Conservation (phyloP, 2,797 vertebrate genomes). For the Sebastes baramenuke region DNA sequence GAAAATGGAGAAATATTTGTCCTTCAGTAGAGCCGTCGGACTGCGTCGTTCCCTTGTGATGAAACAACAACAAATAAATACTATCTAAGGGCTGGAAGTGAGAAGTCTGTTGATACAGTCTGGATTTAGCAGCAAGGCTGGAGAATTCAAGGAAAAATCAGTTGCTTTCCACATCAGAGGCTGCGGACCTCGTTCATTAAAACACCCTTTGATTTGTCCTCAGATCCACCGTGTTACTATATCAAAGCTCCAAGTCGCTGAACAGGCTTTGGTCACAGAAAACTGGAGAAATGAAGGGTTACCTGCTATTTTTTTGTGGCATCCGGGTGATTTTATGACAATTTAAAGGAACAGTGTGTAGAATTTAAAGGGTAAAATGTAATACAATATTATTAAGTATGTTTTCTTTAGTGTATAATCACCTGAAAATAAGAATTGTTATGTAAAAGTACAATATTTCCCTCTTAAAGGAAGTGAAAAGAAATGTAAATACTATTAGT, state of each 20-base stretch:
- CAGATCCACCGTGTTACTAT: neutral
- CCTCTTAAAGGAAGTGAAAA: too few species aligned
- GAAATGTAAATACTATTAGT: too few species aligned
- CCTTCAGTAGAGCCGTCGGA: constrained; percentile 38
- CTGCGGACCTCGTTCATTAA: constrained; percentile 36
- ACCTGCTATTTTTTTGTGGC: neutral
- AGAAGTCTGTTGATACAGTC: constrained; percentile 15
- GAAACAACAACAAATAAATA: constrained; percentile 30
- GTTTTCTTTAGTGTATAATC: too few species aligned
- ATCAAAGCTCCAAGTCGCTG: constrained; percentile 40
- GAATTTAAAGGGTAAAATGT: too few species aligned
- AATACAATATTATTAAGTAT: too few species aligned
- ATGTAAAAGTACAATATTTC: too few species aligned
- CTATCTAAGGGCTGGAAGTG: constrained; percentile 21
- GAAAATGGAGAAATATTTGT: constrained; percentile 36
- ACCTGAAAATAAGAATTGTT: too few species aligned
- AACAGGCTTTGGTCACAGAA: neutral
- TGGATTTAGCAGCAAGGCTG: neutral
- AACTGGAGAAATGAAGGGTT: neutral
- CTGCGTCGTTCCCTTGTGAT: constrained; percentile 27
- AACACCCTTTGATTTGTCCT: constrained; percentile 36
- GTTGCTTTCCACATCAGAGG: constrained; percentile 13
- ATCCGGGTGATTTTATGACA: too few species aligned
- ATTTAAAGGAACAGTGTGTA: too few species aligned
- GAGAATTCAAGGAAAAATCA: constrained; percentile 1